These are phyloP conservation scores for Aurelia sp. DNA, from an alignment of 30 jellyfish, hydroid and myxozoan genomes.

Conservation along the genomic window DNA sequence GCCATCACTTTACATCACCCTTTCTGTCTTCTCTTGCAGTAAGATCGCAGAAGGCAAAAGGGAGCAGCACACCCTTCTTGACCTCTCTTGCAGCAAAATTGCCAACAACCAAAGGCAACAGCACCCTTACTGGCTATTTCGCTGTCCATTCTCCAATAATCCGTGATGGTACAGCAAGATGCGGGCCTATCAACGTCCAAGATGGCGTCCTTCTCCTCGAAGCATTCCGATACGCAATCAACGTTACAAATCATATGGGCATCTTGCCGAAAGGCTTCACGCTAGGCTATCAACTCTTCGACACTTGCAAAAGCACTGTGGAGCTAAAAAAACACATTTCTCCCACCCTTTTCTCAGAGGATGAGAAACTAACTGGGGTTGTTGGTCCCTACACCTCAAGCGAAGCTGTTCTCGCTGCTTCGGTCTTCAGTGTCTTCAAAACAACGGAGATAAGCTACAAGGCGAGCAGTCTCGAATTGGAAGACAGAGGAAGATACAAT, in stretches of 20 bases:
- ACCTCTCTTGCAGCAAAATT: constrained; percentile 17
- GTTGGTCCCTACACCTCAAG: constrained; percentile 80
- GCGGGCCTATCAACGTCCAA: constrained; percentile 63
- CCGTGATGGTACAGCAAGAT: constrained; percentile 25
- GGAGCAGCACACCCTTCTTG: too few relatives aligned
- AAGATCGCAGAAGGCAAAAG: too few relatives aligned
- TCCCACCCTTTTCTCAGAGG: constrained; percentile 21
- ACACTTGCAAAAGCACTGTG: constrained; percentile 73
- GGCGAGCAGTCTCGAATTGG: constrained; percentile 75
- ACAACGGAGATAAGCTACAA: constrained; percentile 62
- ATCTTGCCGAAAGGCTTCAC: constrained; percentile 45
- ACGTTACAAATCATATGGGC: constrained; percentile 34
- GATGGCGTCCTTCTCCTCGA: constrained; percentile 73
- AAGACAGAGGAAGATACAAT: constrained; percentile 67
- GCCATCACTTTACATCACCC: too few relatives aligned
- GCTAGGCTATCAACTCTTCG: constrained; percentile 65
- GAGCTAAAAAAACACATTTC: constrained; percentile 34
- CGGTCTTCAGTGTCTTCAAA: constrained; percentile 75
- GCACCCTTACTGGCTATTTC: constrained; percentile 61
- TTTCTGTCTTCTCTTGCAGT: too few relatives aligned
- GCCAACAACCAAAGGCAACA: constrained; percentile 33
- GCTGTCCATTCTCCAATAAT: constrained; percentile 63
- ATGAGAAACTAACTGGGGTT: constrained; percentile 49
- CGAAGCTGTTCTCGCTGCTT: constrained; percentile 71
- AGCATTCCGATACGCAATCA: constrained; percentile 81